Evolutionary conservation across 2,797 vertebrate species (phyloP), one percentile per base, ranked within the genome.

Genomic region (Thunnus albacares): DNA sequence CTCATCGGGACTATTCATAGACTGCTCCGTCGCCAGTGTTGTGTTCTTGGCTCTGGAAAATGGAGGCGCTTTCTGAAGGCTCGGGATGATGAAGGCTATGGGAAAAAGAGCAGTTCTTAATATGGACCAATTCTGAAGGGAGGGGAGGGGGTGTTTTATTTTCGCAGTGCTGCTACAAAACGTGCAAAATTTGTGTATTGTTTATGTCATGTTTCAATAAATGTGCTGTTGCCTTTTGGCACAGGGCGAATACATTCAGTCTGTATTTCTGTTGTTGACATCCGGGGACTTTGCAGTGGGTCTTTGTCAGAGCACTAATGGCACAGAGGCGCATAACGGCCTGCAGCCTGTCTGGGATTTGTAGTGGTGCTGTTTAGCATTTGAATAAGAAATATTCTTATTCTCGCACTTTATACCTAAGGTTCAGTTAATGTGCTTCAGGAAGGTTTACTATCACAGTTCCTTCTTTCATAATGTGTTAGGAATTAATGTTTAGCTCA

Each of bases 181-280:
- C 41, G 63, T 83, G 60, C 55, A 52, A 74, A 80, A 43, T 69
- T 69, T 76, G 47, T 81, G 76, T 90, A 14, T 80, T 86, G 82
- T 85, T 71, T 75, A 12, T 81, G 71, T 88, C 20, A 24, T 87
- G 71, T 93, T 89, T 90, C 76, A 95, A 94, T 95, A 95, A 95
- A 95, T 89, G 87, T 83, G 60, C 49, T 73, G 64, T 28, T 26
- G 76, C 69, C 76, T 58, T 81, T 56, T 85, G 80, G 82, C 79
- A 51, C 63, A 80, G 76, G 75, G 74, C 72, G 61, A 70, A 75
- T 38, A 20, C 67, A 24, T 17, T 4, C 17, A 30, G 72, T 72
- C 57, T 72, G 71, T 26, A 7, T 72, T 70, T 71, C 43, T 85
- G 78, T 79, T 82, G 83, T 89, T 71, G 24, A 58, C 75, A 85